Conservation (phyloP, 2,888 invertebrate species). For the Anagyrus pseudococci region DNA sequence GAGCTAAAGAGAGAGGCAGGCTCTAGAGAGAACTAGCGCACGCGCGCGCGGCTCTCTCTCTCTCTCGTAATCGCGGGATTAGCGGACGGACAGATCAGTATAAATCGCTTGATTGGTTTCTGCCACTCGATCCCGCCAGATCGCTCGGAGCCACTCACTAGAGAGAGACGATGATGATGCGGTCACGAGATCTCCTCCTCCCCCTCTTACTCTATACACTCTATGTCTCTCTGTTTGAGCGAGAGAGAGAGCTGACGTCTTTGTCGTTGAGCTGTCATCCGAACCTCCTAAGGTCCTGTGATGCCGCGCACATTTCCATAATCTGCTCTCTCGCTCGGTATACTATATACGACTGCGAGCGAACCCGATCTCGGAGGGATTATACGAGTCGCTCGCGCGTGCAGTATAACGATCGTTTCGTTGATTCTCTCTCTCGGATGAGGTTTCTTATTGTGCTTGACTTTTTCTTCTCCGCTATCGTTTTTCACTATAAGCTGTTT, state of each 20-base stretch:
- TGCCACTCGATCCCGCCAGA: slow-evolving; percentile 49
- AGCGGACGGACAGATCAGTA: slow-evolving; percentile 49
- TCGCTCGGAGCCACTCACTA: no score
- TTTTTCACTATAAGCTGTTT: no score
- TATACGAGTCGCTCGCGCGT: neutral
- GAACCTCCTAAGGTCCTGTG: slow-evolving; percentile 13
- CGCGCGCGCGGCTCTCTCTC: no score
- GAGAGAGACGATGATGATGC: slow-evolving; percentile 1
- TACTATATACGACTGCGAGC: neutral
- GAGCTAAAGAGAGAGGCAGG: slow-evolving; percentile 8
- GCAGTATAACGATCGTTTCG: neutral
- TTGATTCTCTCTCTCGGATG: no score
- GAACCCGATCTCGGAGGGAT: slow-evolving; percentile 16
- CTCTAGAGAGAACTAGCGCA: neutral
- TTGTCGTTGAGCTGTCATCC: neutral
- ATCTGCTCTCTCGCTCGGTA: slow-evolving; percentile 4
- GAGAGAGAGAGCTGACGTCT: neutral
- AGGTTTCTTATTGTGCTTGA: no score
- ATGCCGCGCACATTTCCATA: slow-evolving; percentile 25
- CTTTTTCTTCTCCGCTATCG: no score
- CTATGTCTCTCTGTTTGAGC: neutral
- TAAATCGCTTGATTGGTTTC: slow-evolving; percentile 57
- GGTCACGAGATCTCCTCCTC: slow-evolving; percentile 6
- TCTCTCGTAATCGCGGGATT: slow-evolving; percentile 56
- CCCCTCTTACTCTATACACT: neutral